Base-by-base conservation (phyloP, 2,113 vertebrate species). In the Saiga tatarica region DNA sequence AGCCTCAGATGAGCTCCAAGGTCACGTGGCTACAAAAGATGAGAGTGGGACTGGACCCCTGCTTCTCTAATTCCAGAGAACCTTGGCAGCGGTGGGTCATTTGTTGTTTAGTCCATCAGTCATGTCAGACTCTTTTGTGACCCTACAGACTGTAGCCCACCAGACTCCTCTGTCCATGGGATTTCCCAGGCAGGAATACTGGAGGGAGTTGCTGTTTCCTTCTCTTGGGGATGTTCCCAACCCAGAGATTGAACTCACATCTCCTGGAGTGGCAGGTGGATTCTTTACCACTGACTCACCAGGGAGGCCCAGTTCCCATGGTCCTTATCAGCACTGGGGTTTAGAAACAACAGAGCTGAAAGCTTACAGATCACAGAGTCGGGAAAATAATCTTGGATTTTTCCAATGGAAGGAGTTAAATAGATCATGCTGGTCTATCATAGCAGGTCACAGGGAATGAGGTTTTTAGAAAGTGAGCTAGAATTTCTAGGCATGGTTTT, bases 331-430 rank as follows among this genome's bases (percentile, higher is more conserved):
- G 19, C n/a, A 53, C 0, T 33, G 30, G 1, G 30, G 47, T 91
- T 13, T 28, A 60, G 55, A 90, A 88, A 76, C 13, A 23, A 53
- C 2, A 17, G 10, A 62, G 47, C 3, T 26, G 23, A 86, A 47
- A 83, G 25, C 26, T 60, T 9, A 78, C 3, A 87, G 91, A 87
- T 62, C 28, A 64, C 6, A 47, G 11, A n/a, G 8, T 13, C 59
- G 94, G 26, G 39, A 52, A 94, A 95, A 94, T 33, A 15, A 76
- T 11, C 39, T 92, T 84, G 55, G 45, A 47, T 85, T 39, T 88
- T 86, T 87, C 74, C 64, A 59, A 5, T 60, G 47, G 28, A 78
- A 64, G 88, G 53, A 81, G 64, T 71, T 64, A 59, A 87, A 60
- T 17, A 62, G 55, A 57, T 93, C 42, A 74, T 3, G 5, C 9